Conservation (phyloP, 2,113 vertebrate genomes). For the Trichomycterus rosablanca region DNA sequence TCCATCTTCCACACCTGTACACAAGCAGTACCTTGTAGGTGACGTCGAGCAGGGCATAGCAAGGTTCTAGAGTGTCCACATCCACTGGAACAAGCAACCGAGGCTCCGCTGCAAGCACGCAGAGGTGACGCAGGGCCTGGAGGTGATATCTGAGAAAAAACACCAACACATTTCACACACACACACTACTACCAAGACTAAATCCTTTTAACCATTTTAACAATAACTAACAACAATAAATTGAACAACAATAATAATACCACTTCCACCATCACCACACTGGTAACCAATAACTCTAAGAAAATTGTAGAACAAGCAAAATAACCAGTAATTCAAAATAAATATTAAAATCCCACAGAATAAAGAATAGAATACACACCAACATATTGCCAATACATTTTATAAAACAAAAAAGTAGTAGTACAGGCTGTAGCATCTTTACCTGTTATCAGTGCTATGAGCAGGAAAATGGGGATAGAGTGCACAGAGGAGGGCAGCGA, state of each 20-base stretch:
- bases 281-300: too few species aligned
- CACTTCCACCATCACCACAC: too few species aligned
- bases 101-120: constrained; percentile 87
- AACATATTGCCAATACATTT: not conserved
- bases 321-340: not conserved
- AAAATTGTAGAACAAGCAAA: not conserved
- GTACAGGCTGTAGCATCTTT: too few species aligned
- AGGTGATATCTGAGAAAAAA: constrained; percentile 83
- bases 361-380: not conserved
- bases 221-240: too few species aligned
- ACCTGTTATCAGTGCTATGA: constrained; percentile 96
- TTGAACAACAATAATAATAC: not conserved
- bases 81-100: constrained; percentile 91
- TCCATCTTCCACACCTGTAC: not conserved
- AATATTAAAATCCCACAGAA: not conserved
- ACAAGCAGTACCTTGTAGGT: constrained; percentile 80
- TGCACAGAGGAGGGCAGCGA: constrained; percentile 91
- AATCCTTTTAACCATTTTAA: not conserved
- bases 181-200: not conserved
- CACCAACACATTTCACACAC: not conserved
- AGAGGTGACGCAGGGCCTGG: constrained; percentile 90
- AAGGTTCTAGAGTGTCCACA: constrained; percentile 88
- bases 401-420: too few species aligned
- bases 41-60: constrained; percentile 90
- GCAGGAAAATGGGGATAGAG: constrained; percentile 95